Base-by-base conservation (phyloP, 2,888 invertebrate species). In the Drosophila koepferae region DNA sequence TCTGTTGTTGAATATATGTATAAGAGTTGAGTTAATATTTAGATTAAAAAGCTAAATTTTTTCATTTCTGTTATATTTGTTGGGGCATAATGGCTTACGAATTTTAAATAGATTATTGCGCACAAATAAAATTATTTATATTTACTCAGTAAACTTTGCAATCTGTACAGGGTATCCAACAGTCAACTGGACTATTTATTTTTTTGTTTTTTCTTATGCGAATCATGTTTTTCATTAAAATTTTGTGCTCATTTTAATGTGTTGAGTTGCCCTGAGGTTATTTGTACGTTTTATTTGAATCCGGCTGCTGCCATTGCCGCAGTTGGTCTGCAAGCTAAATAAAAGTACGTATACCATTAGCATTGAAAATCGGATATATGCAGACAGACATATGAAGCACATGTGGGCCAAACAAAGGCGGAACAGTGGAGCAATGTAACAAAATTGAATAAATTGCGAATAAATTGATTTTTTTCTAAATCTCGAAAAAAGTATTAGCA, bases 161-260 rank as follows among this genome's bases (percentile, higher is more conserved):
- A 23, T 23, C 4, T 28, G 28, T 28, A 28, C 14, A 54, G 10
- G 54, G n/a, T n/a, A 40, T 54, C 16, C 40, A 6, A 2, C 3
- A 54, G 20, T 9, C 7, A 2, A 14, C 3, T 12, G 6, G 1
- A 36, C 14, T 43, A n/a, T 43, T 8, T 65, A 49, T 38, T 20
- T 38, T 14, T 10, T 28, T 65, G 49, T 38, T 20, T 38, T 14
- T 10, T 28, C 48, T 63, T 38, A 61, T 77, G 60, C 49, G 54
- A 14, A 34, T 67, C 69, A 66, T 58, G 61, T 69, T 84, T 75
- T 71, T 82, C 80, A 83, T 82, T 82, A 80, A 73, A 58, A 80
- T 69, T 72, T 73, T 59, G 69, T 80, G 77, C 68, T 83, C 72
- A 83, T 76, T 85, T 85, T 81, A 82, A 82, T 83, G 72, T 68